These are phyloP conservation scores for Rhopalosiphum nymphaeae DNA, from an alignment of 2,888 invertebrate genomes.

Conservation along the genomic window DNA sequence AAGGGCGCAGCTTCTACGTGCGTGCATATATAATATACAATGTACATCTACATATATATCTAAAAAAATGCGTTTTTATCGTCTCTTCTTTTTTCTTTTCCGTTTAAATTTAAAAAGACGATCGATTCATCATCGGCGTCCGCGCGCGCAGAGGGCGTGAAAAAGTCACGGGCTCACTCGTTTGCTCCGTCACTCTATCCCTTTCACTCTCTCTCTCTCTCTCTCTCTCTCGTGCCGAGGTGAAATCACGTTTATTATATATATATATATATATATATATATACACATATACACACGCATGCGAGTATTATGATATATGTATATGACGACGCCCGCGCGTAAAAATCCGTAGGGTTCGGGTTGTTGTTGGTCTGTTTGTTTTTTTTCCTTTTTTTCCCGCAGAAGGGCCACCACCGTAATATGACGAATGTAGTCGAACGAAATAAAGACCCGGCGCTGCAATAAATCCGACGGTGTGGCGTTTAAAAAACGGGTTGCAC, in stretches of 20 bases:
- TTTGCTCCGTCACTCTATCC: background rate
- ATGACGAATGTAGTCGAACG: conserved; percentile 64
- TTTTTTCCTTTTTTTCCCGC: background rate
- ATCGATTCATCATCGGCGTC: conserved; percentile 64
- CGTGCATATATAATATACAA: background rate
- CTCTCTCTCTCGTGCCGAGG: conserved; percentile 24
- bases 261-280: background rate
- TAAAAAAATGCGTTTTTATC: conserved; percentile 44
- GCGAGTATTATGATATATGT: background rate
- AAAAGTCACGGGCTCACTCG: conserved; percentile 51
- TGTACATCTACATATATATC: background rate
- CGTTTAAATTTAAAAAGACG: conserved; percentile 56
- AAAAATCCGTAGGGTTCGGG: conserved; percentile 46
- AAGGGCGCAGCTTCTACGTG: background rate
- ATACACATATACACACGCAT: background rate
- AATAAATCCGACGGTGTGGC: conserved; percentile 22
- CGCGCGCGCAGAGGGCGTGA: conserved; percentile 42
- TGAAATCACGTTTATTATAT: conserved; percentile 56
- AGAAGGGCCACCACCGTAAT: conserved; percentile 8
- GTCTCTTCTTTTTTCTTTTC: conserved; percentile 24
- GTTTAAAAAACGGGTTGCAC: conserved; percentile 58
- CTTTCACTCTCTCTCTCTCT: background rate
- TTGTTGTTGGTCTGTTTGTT: conserved; percentile 13
- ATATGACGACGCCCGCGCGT: background rate
- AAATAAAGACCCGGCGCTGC: conserved; percentile 29